Conservation (phyloP, 1,140 invertebrate species). For the Brachionus rotundiformis region DNA sequence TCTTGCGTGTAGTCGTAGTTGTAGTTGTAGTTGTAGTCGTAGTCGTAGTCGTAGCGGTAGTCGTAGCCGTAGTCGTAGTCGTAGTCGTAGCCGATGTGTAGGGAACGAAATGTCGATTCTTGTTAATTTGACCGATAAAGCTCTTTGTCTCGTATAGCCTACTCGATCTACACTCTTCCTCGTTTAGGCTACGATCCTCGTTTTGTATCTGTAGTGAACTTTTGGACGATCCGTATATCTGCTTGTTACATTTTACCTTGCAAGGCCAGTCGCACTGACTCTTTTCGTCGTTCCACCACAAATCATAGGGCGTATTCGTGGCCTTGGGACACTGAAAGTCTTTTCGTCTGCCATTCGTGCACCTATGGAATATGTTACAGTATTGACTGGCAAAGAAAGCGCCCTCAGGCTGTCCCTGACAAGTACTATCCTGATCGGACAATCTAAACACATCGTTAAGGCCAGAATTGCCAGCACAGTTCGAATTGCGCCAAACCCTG, state of each 20-base stretch:
- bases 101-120: neutral
- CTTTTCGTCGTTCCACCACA: constrained; percentile 52
- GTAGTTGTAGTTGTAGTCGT: neutral
- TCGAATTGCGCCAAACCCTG: neutral
- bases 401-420: constrained; percentile 31
- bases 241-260: constrained; percentile 11
- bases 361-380: constrained; percentile 50
- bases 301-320: constrained; percentile 50
- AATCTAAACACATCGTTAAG: constrained; percentile 18
- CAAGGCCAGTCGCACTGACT: constrained; percentile 51
- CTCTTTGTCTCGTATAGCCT: neutral
- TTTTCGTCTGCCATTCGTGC: constrained; percentile 18
- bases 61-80: neutral
- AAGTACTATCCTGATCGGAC: neutral
- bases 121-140: neutral
- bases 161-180: constrained; percentile 4
- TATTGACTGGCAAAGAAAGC: constrained; percentile 37
- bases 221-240: neutral
- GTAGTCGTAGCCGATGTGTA: neutral
- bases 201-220: neutral
- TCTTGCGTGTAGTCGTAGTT: neutral
- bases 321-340: constrained; percentile 50
- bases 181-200: neutral
- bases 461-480: neutral
- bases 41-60: neutral